Conservation (phyloP, 1,140 invertebrate species). For the Xylocopa sonorina region DNA sequence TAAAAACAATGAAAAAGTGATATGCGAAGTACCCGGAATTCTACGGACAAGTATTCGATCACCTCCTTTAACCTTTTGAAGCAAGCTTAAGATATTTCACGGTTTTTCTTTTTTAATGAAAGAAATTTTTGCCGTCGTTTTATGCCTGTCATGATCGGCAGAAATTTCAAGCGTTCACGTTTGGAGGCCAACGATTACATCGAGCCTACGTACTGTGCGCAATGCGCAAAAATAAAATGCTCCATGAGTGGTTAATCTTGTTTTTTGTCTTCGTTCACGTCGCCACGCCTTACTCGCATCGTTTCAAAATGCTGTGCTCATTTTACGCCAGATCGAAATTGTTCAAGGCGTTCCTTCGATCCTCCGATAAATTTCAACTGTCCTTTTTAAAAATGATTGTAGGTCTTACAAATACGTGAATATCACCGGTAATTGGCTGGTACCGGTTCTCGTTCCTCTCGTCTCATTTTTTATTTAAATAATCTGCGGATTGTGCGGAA, state of each 20-base stretch:
- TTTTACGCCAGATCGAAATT: neutral
- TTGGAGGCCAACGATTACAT: neutral
- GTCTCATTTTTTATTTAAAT: neutral
- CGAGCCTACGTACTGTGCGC: neutral
- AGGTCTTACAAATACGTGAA: neutral
- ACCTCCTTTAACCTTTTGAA: too few relatives aligned
- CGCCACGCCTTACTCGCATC: constrained; percentile 4
- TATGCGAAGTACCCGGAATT: too few relatives aligned
- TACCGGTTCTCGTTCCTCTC: neutral
- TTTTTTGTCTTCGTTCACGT: neutral
- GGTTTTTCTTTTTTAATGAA: too few relatives aligned
- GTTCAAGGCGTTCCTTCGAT: constrained; percentile 25
- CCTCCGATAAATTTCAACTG: neutral
- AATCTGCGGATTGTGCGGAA: too few relatives aligned
- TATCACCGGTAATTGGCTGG: neutral
- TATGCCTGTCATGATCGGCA: too few relatives aligned
- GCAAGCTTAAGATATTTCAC: too few relatives aligned
- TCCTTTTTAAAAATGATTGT: neutral
- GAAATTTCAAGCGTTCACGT: neutral
- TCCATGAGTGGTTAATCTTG: neutral
- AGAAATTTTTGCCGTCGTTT: too few relatives aligned
- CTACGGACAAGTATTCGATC: too few relatives aligned
- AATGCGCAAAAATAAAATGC: neutral
- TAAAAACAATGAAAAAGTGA: too few relatives aligned
- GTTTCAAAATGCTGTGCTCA: constrained; percentile 14